phyloP scores from a whole-genome alignment of 2,888 invertebrate species.

The Scaptomyza caliginosa region DNA sequence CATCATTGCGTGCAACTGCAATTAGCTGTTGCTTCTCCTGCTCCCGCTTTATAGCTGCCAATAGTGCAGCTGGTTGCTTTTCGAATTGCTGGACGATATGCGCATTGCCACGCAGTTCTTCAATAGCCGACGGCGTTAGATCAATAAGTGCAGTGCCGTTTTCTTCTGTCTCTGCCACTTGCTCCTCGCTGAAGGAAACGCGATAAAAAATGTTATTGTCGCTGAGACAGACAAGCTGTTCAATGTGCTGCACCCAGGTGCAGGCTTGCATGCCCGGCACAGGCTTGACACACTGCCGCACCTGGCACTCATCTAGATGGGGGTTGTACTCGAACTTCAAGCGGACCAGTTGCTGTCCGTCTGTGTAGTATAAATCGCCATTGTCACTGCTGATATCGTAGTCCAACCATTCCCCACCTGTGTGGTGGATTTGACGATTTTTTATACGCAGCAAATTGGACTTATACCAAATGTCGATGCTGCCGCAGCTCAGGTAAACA shows the following conservation, averaged over 20 bases:
- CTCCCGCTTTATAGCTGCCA: conserved; percentile 69
- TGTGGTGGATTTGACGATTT: conserved; percentile 67
- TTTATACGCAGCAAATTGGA: conserved; percentile 64
- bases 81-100: conserved; percentile 58
- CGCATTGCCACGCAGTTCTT: conserved; percentile 56
- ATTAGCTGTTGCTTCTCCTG: conserved; percentile 78
- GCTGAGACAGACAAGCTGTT: conserved; percentile 80
- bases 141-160: conserved; percentile 42
- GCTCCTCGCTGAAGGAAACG: conserved; percentile 41
- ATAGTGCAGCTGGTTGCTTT: conserved; percentile 56
- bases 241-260: conserved; percentile 75
- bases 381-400: conserved; percentile 63
- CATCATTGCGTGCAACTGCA: conserved; percentile 61
- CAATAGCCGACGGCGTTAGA: conserved; percentile 58
- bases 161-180: neutral
- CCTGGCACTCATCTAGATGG: conserved; percentile 60
- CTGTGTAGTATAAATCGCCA: conserved; percentile 77
- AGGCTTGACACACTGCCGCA: conserved; percentile 62
- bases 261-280: conserved; percentile 80
- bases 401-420: conserved; percentile 70
- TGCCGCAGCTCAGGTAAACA: conserved; percentile 77
- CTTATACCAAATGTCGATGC: conserved; percentile 81
- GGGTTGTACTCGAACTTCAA: conserved; percentile 66
- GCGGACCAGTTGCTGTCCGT: conserved; percentile 73
- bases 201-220: conserved; percentile 82